Percentiles rank a stretch among this genome's conserved stretches.
These are phyloP conservation scores for Polymixis lichenea DNA, from an alignment of 2,888 invertebrate genomes.

Conservation along the genomic window DNA sequence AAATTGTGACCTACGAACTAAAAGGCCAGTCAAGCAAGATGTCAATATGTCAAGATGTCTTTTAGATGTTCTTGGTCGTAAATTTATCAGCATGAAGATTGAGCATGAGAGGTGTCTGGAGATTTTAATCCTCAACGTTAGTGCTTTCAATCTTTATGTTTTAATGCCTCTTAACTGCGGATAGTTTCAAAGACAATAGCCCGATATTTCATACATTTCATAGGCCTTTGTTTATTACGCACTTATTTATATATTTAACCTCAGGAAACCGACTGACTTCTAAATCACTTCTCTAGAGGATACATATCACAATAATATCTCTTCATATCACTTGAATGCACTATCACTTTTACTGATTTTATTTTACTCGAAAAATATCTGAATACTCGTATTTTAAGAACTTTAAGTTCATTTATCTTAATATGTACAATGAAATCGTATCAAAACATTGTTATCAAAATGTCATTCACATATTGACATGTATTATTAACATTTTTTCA, in stretches of 20 bases:
- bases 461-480: slow-evolving; percentile 14
- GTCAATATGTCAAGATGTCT: not conserved
- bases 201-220: not conserved
- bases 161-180: not conserved
- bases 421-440: slow-evolving; percentile 24
- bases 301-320: slow-evolving; percentile 65
- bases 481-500: not conserved
- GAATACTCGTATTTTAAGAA: slow-evolving; percentile 26
- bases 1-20: not conserved
- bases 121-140: slow-evolving; percentile 1
- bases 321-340: slow-evolving; percentile 64
- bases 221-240: not conserved
- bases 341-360: slow-evolving; percentile 49
- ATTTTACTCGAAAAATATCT: slow-evolving; percentile 38
- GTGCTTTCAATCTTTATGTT: not conserved
- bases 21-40: not conserved
- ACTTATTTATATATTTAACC: not conserved
- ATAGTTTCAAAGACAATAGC: not conserved
- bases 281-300: slow-evolving; percentile 50
- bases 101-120: slow-evolving; percentile 5
- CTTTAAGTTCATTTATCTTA: slow-evolving; percentile 12
- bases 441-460: slow-evolving; percentile 27
- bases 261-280: slow-evolving; percentile 44
- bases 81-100: slow-evolving; percentile 28
- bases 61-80: not conserved